Percentiles rank a stretch among this genome's conserved stretches.
Evolutionary conservation across 2,797 vertebrate genomes (phyloP).

Genomic region (Spinus olivaceus): DNA sequence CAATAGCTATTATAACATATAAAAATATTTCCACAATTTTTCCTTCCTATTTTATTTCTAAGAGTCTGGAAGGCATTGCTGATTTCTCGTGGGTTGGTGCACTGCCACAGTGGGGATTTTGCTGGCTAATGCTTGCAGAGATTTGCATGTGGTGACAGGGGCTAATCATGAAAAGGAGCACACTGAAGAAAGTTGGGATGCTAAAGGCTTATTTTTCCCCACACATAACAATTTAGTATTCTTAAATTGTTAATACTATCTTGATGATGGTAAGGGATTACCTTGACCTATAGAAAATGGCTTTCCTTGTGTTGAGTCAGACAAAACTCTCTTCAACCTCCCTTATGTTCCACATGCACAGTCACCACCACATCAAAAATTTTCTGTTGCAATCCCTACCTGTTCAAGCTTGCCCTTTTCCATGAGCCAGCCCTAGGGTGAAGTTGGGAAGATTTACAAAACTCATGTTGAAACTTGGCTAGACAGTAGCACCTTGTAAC

Average conservation of each 20-base stretch:
- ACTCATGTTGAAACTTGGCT: neutral
- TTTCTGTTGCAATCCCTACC: neutral
- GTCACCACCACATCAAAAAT: neutral
- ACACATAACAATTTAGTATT: neutral
- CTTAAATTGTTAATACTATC: neutral
- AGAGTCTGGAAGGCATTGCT: neutral
- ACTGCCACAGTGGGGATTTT: neutral
- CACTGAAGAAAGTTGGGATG: neutral
- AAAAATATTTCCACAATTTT: neutral
- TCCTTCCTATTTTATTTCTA: neutral
- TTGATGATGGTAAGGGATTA: neutral
- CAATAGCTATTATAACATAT: neutral
- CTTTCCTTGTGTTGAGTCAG: neutral
- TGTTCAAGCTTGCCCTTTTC: neutral
- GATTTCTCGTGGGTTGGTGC: neutral
- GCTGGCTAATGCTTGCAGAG: neutral
- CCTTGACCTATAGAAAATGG: neutral
- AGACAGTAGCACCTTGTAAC: neutral
- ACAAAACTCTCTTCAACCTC: neutral
- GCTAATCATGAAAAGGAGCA: neutral
- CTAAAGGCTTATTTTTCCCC: neutral
- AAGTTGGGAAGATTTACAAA: neutral
- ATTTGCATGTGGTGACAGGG: neutral
- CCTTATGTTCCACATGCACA: neutral
- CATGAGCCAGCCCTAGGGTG: neutral